Base-by-base conservation (phyloP, 2,888 invertebrate species). In the Agriotes lineatus region DNA sequence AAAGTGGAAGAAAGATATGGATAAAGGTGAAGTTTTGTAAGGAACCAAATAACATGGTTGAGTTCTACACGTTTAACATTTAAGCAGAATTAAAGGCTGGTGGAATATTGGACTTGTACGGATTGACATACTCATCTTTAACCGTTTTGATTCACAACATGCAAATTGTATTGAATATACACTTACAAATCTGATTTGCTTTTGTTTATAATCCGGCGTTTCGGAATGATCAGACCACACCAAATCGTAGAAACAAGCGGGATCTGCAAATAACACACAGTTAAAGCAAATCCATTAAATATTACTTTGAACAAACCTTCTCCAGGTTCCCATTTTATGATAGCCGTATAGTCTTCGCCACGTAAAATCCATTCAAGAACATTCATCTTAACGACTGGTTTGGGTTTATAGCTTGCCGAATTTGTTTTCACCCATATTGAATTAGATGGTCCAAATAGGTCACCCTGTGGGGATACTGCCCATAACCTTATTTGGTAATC, bases 281-380 rank as follows among this genome's bases (percentile, higher is more conserved):
- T 66, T 56, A 42, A 60, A 56, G 7, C 18, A 50, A 9, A 14
- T 20, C 25, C 39, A 20, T 16, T 37, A n/a, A 44, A 35, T 54
- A 44, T n/a, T n/a, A 50, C 7, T 59, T 7, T n/a, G n/a, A n/a
- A n/a, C 58, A 66, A 77, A 87, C 88, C 87, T 75, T 82, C 77
- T 9, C 84, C 83, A 9, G 87, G 87, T 50, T 76, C 79, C 84
- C 88, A 87, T 64, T 79, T 75, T 37, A 88, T 76, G 42, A 82
- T 77, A 0, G 85, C 85, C 12, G 79, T 80, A 33, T 86, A 75
- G 35, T 77, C 76, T 12, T 73, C 73, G 16, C 78, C 71, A 12
- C 79, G 76, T 2, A 77, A 50, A 30, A 83, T 81, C 30, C 79
- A 69, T 0, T 76, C 50, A 87, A 88, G 18, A 4, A 86, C 33